Base-by-base conservation (phyloP, 1,140 invertebrate species). In the Lasioglossum albipes region DNA sequence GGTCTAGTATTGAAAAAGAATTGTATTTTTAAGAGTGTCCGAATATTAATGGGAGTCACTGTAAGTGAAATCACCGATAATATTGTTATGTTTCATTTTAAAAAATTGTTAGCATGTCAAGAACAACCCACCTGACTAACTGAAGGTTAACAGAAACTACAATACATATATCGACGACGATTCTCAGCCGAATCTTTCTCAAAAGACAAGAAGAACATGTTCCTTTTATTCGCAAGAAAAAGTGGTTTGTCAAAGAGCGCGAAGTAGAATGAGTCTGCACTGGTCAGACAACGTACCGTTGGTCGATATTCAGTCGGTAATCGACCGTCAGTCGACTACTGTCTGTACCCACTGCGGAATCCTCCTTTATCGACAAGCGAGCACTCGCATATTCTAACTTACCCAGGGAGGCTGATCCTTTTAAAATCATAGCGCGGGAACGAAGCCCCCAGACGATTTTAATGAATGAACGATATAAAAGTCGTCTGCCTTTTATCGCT, bases 321-420 rank as follows among this genome's bases (percentile, higher is more conserved):
- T 76, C 72, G 49, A 83, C 65, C 75, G 79, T 76, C 75, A 74
- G 64, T 62, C 1, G 4, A 66, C 72, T 68, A 59, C 57, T 18
- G 42, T 31, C 20, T 62, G 77, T 88, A 86, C 75, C 86, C 59
- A 79, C 84, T 18, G 79, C 5, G 36, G 52, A 20, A 59, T 27
- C 54, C 87, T 84, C 62, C 65, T 36, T 89, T 89, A 90, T 70
- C 88, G 84, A 84, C 88, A 22, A 68, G 27, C 54, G 71, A 61
- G 13, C 10, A 20, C 42, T 3, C 2, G 1, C 36, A 20, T 20
- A 7, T 16, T 45, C 42, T 61, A 75, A 42, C 31, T 16, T n/a
- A 12, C 6, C 18, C 10, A 22, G 54, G 31, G 73, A 66, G 54
- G 4, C 49, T 52, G 41, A 16, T 65, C 1, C 18, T 5, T n/a